phyloP scores from a whole-genome alignment of 2,888 invertebrate genomes.

The Himalopsyche tibetana region DNA sequence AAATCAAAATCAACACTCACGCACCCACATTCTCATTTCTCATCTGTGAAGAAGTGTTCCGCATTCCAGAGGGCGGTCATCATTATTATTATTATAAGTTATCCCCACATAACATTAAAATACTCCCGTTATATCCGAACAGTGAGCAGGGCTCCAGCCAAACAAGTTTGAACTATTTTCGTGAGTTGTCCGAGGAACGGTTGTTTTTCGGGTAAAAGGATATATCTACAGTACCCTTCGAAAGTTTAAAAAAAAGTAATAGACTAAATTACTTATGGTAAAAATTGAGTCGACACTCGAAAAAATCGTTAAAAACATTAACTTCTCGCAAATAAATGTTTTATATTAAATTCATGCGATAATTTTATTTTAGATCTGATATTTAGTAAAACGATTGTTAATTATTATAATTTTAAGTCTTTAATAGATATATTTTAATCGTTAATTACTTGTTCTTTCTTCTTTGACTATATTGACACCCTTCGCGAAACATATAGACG shows the following conservation, averaged over 20 bases:
- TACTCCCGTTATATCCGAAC: conserved; percentile 12
- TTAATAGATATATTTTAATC: too few relatives aligned
- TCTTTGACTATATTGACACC: too few relatives aligned
- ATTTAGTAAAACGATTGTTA: too few relatives aligned
- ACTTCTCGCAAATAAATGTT: too few relatives aligned
- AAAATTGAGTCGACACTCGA: too few relatives aligned
- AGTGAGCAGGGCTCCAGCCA: conserved; percentile 34
- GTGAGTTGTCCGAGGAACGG: conserved; percentile 30
- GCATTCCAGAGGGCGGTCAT: conserved; percentile 30
- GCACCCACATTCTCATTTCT: conserved; percentile 16
- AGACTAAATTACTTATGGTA: too few relatives aligned
- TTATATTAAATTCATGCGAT: too few relatives aligned
- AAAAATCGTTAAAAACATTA: too few relatives aligned
- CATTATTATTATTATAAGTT: conserved; percentile 33
- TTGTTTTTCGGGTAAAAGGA: conserved; percentile 30
- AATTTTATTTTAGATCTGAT: too few relatives aligned
- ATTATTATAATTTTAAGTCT: too few relatives aligned
- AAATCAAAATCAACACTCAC: conserved; percentile 30
- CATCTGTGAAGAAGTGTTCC: conserved; percentile 31
- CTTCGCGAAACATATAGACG: too few relatives aligned
- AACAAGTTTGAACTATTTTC: conserved; percentile 34
- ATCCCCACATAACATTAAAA: conserved; percentile 30
- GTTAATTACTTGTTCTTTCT: too few relatives aligned
- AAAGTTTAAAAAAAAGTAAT: background rate
- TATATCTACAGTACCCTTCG: background rate